Percentiles rank a stretch among this genome's conserved stretches.
Evolutionary conservation across 64 coral and sea anemone species (phyloP).

Genomic region (Acropora yongei): DNA sequence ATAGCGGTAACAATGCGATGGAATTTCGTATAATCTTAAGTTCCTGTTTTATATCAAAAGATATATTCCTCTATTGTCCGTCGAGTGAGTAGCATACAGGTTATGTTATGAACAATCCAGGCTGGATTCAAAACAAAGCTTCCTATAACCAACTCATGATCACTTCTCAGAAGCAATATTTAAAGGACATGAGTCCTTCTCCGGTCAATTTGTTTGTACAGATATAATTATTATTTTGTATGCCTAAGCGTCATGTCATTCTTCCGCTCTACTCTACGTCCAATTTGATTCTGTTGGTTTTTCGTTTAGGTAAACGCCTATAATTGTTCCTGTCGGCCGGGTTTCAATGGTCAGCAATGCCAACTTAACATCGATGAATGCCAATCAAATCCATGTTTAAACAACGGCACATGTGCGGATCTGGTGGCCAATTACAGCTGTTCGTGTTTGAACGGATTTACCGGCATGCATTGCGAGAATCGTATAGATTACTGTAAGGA

Average conservation of each 20-base stretch:
- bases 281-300: not conserved
- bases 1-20: not conserved
- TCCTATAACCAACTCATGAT: not conserved
- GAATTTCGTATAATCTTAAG: not conserved
- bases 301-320: slow-evolving; percentile 12
- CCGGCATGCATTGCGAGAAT: slow-evolving; percentile 50
- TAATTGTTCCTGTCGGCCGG: slow-evolving; percentile 23
- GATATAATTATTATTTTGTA: not conserved
- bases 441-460: slow-evolving; percentile 46
- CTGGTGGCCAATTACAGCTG: slow-evolving; percentile 51
- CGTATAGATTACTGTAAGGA: slow-evolving; percentile 20
- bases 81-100: not conserved
- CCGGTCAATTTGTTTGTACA: not conserved
- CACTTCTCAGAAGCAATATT: slow-evolving; percentile 5
- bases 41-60: not conserved
- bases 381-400: slow-evolving; percentile 44
- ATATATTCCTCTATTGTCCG: not conserved
- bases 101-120: not conserved
- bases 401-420: slow-evolving; percentile 62
- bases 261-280: not conserved
- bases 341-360: slow-evolving; percentile 61
- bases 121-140: slow-evolving; percentile 19
- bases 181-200: not conserved
- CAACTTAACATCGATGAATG: slow-evolving; percentile 73
- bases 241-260: not conserved